These are phyloP conservation scores for Hippocampus guttulatus DNA, from an alignment of 2,113 vertebrate genomes.

Conservation along the genomic window DNA sequence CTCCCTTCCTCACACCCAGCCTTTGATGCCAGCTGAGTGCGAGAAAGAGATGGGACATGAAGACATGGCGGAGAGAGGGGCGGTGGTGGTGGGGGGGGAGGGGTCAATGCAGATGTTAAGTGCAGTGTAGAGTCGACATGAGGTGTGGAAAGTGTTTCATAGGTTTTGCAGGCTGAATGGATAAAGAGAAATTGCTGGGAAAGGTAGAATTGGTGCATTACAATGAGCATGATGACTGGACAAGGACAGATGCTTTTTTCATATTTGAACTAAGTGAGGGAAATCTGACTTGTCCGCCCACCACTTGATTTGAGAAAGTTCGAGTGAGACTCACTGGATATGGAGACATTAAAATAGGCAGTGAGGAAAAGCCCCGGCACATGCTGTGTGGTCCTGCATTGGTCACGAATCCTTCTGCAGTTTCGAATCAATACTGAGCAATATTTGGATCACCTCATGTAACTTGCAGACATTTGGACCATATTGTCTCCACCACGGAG, in stretches of 20 bases:
- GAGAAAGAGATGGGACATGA: slow-evolving; percentile 41
- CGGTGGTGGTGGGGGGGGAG: too few species aligned
- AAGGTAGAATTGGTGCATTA: slow-evolving; percentile 29
- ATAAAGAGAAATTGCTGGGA: slow-evolving; percentile 18
- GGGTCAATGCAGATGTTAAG: slow-evolving; percentile 52
- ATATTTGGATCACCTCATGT: not conserved
- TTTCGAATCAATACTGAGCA: slow-evolving; percentile 17
- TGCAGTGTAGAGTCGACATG: slow-evolving; percentile 40
- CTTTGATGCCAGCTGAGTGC: slow-evolving; percentile 64
- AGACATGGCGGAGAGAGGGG: slow-evolving; percentile 11
- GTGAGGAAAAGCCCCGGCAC: not conserved
- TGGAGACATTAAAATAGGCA: not conserved
- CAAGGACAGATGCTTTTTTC: slow-evolving; percentile 9
- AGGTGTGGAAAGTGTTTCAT: slow-evolving; percentile 41
- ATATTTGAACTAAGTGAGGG: slow-evolving; percentile 6
- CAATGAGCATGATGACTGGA: slow-evolving; percentile 24
- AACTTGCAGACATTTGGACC: too few species aligned
- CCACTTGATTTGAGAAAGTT: not conserved
- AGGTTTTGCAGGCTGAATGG: slow-evolving; percentile 21
- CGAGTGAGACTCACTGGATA: not conserved
- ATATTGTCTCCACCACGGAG: too few species aligned
- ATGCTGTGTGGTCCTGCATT: not conserved
- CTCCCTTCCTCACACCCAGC: slow-evolving; percentile 19
- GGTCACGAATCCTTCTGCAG: slow-evolving; percentile 11
- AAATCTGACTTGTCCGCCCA: not conserved